phyloP scores from a whole-genome alignment of 92 coral and sea anemone genomes.

The Parazoanthus atlanticus region DNA sequence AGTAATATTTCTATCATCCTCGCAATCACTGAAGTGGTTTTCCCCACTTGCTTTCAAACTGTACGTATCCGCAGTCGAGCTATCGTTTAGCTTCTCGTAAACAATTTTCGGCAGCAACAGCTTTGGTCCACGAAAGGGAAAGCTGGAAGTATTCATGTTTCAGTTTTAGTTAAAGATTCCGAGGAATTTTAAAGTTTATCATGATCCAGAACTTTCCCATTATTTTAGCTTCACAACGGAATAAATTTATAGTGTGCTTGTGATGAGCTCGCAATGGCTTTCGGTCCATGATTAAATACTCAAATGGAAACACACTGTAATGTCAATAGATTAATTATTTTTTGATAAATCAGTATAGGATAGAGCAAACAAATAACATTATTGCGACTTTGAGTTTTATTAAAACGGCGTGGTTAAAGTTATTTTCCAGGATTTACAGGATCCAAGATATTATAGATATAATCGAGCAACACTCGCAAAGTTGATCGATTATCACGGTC shows the following conservation, averaged over 20 bases:
- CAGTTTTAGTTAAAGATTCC: neutral
- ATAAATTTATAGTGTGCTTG: neutral
- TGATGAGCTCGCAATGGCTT: neutral
- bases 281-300: neutral
- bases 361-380: neutral
- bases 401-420: no score
- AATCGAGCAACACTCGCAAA: no score
- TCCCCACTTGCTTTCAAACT: neutral
- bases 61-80: neutral
- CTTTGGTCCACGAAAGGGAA: constrained; percentile 3
- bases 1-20: neutral
- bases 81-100: neutral
- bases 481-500: no score
- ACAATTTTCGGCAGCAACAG: constrained; percentile 13
- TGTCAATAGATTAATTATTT: neutral
- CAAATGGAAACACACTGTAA: neutral
- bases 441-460: neutral
- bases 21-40: neutral
- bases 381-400: no score
- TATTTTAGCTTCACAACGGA: neutral
- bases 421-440: neutral
- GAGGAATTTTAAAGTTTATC: neutral
- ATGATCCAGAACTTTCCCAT: neutral
- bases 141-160: neutral
- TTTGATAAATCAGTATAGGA: neutral